These are phyloP conservation scores for Ichneumoninae sp. DNA, from an alignment of 2,888 invertebrate species.

Conservation along the genomic window DNA sequence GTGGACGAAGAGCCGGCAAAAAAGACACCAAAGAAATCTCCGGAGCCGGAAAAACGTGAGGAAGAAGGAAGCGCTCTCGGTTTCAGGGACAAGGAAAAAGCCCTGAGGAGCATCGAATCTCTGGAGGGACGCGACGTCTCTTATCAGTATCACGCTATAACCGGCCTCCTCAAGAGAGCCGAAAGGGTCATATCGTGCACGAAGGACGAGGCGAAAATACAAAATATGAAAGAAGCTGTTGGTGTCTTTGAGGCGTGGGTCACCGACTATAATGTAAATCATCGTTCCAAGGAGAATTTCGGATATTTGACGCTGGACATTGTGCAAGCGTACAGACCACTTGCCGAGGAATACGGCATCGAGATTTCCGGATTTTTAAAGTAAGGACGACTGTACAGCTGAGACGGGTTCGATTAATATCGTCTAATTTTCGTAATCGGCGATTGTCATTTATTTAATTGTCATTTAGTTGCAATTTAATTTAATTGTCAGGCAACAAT, in stretches of 20 bases:
- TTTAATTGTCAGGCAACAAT: not conserved
- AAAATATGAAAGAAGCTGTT: constrained; percentile 91
- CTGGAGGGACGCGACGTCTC: constrained; percentile 91
- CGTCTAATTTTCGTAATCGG: not conserved
- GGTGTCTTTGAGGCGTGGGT: constrained; percentile 90
- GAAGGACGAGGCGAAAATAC: constrained; percentile 90
- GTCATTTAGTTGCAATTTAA: not conserved
- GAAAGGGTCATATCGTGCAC: constrained; percentile 90
- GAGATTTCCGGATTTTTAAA: constrained; percentile 82
- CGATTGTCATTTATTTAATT: not conserved
- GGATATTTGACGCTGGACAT: constrained; percentile 88
- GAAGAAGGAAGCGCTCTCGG: constrained; percentile 86
- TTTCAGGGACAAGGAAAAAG: constrained; percentile 92
- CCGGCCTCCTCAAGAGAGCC: constrained; percentile 89
- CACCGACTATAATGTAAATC: constrained; percentile 89
- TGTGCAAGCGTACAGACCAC: constrained; percentile 85
- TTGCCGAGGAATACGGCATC: constrained; percentile 85
- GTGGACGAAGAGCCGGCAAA: constrained; percentile 70
- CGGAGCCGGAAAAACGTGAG: constrained; percentile 82
- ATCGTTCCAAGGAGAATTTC: constrained; percentile 89
- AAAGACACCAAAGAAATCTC: constrained; percentile 75
- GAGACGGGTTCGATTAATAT: not conserved
- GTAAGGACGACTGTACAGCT: constrained; percentile 63
- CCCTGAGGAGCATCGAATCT: constrained; percentile 88
- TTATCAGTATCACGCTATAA: constrained; percentile 90